Evolutionary conservation across 2,797 vertebrate genomes (phyloP), one percentile per base, ranked within the genome.

Genomic region (Hylomyscus alleni): DNA sequence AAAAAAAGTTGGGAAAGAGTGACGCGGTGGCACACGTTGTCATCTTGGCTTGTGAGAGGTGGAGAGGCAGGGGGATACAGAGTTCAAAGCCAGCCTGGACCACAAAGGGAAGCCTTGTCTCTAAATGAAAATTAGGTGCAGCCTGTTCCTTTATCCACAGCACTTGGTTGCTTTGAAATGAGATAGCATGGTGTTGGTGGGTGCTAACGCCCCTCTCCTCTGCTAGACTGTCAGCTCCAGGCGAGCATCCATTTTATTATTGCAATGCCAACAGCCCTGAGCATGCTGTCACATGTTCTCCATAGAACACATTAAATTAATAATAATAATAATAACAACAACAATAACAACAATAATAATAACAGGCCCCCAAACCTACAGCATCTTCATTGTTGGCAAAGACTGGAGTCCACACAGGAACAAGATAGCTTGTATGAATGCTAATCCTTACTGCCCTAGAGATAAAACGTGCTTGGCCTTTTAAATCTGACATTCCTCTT

Each of bases 401-500:
- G 31, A 92, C 47, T 29, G 14, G 34, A 56, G 67, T 14, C 5
- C 29, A 65, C 52, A 19, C 22, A 86, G 24, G 47, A 26, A 10
- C 31, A 86, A 89, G 90, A 44, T 2, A 72, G 44, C 62, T 50
- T 9, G 0, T 40, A 52, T 14, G 24, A 87, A 34, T 37, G 73
- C 62, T 40, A 77, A 15, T 24, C 47, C 75, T 56, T 11, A 11
- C 34, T 34, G 62, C 78, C 7, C 34, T 75, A 73, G 34, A 93
- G 37, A 0, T 56, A 92, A 89, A 89, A 92, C 4, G 19, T 34
- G 81, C 72, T 83, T 80, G 78, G 20, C 91, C 91, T 44, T 90
- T 91, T 86, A 86, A 91, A 81, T 24, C 40, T 62, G 44, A 75
- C 52, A 60, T 11, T 65, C 20, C 50, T 85, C 67, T 80, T 62